Conservation (phyloP, 2,888 invertebrate genomes). For the Drosophila helvetica region DNA sequence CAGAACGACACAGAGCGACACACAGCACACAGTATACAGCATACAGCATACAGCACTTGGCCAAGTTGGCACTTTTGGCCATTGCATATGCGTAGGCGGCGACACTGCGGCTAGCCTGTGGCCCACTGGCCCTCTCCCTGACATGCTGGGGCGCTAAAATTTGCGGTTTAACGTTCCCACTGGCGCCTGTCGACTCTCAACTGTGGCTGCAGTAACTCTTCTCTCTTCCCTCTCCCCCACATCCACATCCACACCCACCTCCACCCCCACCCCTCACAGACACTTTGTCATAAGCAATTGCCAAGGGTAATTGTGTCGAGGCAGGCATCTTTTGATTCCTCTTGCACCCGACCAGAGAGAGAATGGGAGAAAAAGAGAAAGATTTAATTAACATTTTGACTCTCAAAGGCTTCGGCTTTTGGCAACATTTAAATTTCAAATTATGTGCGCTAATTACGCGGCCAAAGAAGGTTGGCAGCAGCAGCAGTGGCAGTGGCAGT, state of each 20-base stretch:
- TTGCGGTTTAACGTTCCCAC: constrained; percentile 74
- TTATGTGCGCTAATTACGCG: constrained; percentile 77
- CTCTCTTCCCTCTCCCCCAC: not conserved
- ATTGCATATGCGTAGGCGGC: constrained; percentile 79
- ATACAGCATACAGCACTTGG: constrained; percentile 40
- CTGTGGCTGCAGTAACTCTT: constrained; percentile 42
- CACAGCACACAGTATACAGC: not conserved
- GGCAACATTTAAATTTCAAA: constrained; percentile 80
- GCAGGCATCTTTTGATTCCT: constrained; percentile 55
- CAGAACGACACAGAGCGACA: not conserved
- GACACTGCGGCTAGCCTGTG: constrained; percentile 63
- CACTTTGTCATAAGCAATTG: constrained; percentile 72
- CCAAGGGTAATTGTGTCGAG: constrained; percentile 66
- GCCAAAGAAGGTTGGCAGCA: constrained; percentile 5
- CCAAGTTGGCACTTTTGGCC: constrained; percentile 72
- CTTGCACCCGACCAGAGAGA: not conserved
- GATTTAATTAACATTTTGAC: constrained; percentile 78
- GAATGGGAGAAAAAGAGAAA: constrained; percentile 36
- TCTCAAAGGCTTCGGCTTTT: constrained; percentile 77
- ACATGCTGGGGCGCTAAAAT: constrained; percentile 78
- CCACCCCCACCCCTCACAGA: constrained; percentile 44
- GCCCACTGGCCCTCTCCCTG: constrained; percentile 27
- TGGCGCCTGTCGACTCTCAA: constrained; percentile 65
- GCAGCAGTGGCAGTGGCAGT: too few species aligned
- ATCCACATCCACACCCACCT: not conserved